phyloP scores from a whole-genome alignment of 2,888 invertebrate species.

The Hoplodrina ambigua region DNA sequence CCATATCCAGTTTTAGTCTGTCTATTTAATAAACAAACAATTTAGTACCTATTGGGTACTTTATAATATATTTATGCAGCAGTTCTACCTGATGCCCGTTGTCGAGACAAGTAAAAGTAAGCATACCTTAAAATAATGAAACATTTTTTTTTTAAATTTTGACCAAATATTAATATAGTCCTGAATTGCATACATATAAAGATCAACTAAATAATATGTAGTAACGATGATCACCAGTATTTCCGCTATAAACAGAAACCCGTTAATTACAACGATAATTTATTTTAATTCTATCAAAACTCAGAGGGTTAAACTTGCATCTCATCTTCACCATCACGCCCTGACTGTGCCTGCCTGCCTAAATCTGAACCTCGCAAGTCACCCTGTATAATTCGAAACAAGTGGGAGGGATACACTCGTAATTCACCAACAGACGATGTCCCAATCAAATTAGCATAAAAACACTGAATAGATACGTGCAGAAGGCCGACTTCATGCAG shows the following conservation, averaged over 20 bases:
- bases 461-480: neutral
- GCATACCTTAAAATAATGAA: too few relatives aligned
- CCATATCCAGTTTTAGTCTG: too few relatives aligned
- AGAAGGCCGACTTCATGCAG: slow-evolving; percentile 8
- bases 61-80: too few relatives aligned
- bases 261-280: slow-evolving; percentile 17
- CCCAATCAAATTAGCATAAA: slow-evolving; percentile 66
- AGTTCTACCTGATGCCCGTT: neutral
- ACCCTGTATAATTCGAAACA: slow-evolving; percentile 45
- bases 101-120: too few relatives aligned
- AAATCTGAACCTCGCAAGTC: slow-evolving; percentile 10
- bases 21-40: too few relatives aligned
- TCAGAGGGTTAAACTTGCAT: slow-evolving; percentile 44
- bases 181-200: neutral
- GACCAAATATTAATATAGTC: too few relatives aligned
- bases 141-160: too few relatives aligned
- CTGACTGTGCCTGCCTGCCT: slow-evolving; percentile 3
- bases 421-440: slow-evolving; percentile 59
- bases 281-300: slow-evolving; percentile 28
- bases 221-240: neutral
- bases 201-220: neutral
- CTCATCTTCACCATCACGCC: slow-evolving; percentile 16
- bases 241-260: neutral
- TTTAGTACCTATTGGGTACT: too few relatives aligned
- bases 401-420: slow-evolving; percentile 52